Conservation (phyloP, 2,888 invertebrate species). For the Agrotis segetum region DNA sequence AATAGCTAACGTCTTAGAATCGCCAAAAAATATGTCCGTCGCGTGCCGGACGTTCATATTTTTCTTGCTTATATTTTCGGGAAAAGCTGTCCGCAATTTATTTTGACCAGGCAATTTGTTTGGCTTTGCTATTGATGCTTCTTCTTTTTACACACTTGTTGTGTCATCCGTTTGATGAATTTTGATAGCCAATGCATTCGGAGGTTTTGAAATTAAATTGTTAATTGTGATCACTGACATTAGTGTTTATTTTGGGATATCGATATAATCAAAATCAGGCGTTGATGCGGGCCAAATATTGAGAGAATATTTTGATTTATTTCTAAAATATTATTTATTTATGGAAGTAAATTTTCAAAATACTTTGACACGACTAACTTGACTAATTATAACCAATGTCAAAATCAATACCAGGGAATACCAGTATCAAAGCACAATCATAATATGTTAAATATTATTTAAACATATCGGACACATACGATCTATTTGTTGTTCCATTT, state of each 20-base stretch:
- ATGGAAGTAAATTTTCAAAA: no score
- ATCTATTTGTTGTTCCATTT: background rate
- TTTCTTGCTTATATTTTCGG: conserved; percentile 49
- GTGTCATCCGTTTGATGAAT: conserved; percentile 34
- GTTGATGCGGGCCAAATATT: no score
- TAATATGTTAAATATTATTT: no score
- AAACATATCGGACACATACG: background rate
- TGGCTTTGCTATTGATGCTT: conserved; percentile 44
- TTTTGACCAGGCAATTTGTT: conserved; percentile 62
- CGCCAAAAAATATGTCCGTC: conserved; percentile 48
- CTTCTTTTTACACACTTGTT: conserved; percentile 43
- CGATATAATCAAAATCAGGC: background rate
- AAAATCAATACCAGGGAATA: background rate
- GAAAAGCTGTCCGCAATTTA: conserved; percentile 49
- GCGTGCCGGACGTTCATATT: conserved; percentile 44
- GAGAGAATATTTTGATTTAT: background rate
- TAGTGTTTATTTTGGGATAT: background rate
- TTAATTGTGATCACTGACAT: no score
- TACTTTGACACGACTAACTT: no score
- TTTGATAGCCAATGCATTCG: conserved; percentile 17
- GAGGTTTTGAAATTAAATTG: no score
- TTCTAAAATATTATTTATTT: background rate
- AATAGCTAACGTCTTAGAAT: conserved; percentile 26
- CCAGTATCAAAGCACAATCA: background rate
- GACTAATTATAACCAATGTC: background rate